Evolutionary conservation across 2,888 invertebrate genomes (phyloP).

Genomic region (Brachyptera putata): DNA sequence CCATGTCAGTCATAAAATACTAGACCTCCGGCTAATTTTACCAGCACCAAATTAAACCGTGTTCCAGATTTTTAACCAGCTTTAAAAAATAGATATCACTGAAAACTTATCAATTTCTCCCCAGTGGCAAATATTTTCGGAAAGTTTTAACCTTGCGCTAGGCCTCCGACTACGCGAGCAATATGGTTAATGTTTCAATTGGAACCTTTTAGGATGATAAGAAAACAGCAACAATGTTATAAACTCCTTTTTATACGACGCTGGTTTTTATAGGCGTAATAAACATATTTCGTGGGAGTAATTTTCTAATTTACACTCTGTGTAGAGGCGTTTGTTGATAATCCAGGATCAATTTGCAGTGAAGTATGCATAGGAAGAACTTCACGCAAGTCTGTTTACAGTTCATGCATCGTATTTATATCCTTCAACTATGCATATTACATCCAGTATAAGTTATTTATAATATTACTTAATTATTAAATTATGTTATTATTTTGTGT

Average conservation of each 20-base stretch:
- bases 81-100: slow-evolving; percentile 12
- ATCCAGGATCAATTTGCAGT: too few relatives aligned
- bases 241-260: background rate
- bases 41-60: slow-evolving; percentile 18
- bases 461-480: too few relatives aligned
- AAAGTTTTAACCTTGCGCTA: slow-evolving; percentile 3
- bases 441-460: too few relatives aligned
- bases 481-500: too few relatives aligned
- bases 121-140: slow-evolving; percentile 1
- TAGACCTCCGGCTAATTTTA: slow-evolving; percentile 7
- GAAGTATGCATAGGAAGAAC: too few relatives aligned
- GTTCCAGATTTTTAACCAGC: background rate
- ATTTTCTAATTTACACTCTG: slow-evolving; percentile 2
- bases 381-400: too few relatives aligned
- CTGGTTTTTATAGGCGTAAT: slow-evolving; percentile 8
- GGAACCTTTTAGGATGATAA: slow-evolving; percentile 4
- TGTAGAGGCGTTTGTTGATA: too few relatives aligned
- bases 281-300: slow-evolving; percentile 3
- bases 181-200: slow-evolving; percentile 12
- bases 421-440: too few relatives aligned
- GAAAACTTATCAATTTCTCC: slow-evolving; percentile 3
- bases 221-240: too few relatives aligned
- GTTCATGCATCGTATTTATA: too few relatives aligned
- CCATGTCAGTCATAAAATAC: slow-evolving; percentile 20
- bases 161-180: background rate